These are phyloP conservation scores for Ostrea denselamellosa DNA, from an alignment of 1,140 invertebrate species.

Conservation along the genomic window DNA sequence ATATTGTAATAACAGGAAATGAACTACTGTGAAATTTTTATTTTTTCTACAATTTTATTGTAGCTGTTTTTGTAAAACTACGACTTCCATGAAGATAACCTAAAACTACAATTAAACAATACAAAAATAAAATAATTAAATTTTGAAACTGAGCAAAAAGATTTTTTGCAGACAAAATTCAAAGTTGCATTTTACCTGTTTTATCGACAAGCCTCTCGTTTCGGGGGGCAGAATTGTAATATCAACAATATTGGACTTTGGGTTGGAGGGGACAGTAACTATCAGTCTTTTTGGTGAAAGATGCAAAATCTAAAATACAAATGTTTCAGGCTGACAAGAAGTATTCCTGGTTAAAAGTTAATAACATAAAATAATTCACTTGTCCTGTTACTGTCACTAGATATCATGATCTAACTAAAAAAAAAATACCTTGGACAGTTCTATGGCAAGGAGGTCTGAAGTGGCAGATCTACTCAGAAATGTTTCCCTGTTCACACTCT, in stretches of 20 bases:
- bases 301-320: conserved; percentile 50
- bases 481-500: conserved; percentile 47
- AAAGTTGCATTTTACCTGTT: conserved; percentile 37
- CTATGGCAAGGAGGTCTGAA: conserved; percentile 44
- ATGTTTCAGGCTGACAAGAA: not conserved
- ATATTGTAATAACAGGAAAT: no score
- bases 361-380: no score
- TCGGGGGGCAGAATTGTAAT: conserved; percentile 52
- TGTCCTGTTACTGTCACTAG: no score
- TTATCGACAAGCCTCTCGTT: conserved; percentile 46
- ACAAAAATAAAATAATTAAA: not conserved
- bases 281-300: conserved; percentile 47
- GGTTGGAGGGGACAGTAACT: conserved; percentile 34
- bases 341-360: not conserved
- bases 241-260: conserved; percentile 40
- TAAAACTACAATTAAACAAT: no score
- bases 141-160: not conserved
- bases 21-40: no score
- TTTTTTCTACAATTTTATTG: no score
- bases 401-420: not conserved
- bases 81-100: no score
- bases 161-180: not conserved
- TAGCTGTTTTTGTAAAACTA: no score
- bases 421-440: conserved; percentile 49
- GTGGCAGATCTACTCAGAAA: conserved; percentile 49